phyloP scores from a whole-genome alignment of 2,113 vertebrate genomes.

The Ochotona curzoniae region DNA sequence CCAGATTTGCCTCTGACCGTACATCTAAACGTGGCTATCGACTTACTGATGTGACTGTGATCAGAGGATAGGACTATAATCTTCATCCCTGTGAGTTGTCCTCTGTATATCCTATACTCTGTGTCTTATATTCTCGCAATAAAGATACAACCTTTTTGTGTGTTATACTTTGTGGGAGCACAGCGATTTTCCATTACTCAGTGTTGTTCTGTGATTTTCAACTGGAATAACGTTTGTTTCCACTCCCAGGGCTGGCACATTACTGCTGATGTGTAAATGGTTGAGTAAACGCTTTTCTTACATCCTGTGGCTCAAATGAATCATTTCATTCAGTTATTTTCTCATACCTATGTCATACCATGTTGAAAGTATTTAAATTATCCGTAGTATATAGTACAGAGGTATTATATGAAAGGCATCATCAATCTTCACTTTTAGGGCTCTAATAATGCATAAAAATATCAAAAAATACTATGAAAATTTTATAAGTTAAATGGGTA shows the following conservation, averaged over 20 bases:
- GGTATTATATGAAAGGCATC: background rate
- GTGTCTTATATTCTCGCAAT: background rate
- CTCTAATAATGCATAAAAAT: background rate
- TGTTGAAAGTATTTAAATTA: constrained; percentile 21
- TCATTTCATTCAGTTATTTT: background rate
- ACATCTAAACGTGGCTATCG: background rate
- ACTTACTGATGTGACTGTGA: background rate
- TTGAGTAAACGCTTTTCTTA: background rate
- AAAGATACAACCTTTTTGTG: background rate
- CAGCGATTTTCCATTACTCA: background rate
- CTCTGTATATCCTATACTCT: background rate
- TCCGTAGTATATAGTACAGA: background rate
- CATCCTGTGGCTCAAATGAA: background rate
- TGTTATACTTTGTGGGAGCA: background rate
- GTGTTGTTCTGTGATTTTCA: background rate
- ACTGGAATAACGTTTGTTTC: background rate
- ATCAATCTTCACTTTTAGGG: background rate
- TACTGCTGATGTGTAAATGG: background rate
- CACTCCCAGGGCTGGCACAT: background rate
- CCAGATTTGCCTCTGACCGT: background rate
- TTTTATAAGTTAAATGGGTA: background rate
- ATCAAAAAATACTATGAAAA: background rate
- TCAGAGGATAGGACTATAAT: background rate
- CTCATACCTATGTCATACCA: background rate
- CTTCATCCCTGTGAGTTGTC: too few species aligned